Conservation (phyloP, 2,888 invertebrate species). For the Philaethria dido region DNA sequence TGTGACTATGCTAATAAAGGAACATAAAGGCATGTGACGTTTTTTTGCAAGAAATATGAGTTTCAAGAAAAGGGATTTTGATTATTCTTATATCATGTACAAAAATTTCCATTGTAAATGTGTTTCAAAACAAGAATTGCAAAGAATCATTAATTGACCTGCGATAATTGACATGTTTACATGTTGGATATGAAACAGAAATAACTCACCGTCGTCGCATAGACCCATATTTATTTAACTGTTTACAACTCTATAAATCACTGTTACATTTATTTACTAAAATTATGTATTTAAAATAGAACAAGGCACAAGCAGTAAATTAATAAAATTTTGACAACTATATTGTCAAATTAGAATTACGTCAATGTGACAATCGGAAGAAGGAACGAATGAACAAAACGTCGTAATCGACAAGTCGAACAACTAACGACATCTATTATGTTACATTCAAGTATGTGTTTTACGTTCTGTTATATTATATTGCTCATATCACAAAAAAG, state of each 20-base stretch:
- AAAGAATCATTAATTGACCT: slow-evolving; percentile 46
- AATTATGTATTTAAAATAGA: slow-evolving; percentile 21
- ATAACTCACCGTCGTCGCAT: slow-evolving; percentile 73
- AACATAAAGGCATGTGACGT: background rate
- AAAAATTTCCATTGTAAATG: slow-evolving; percentile 33
- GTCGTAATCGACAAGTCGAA: background rate
- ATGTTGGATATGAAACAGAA: slow-evolving; percentile 46
- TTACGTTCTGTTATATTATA: background rate
- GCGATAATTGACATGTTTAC: slow-evolving; percentile 73
- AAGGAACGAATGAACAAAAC: slow-evolving; percentile 14
- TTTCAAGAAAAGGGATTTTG: background rate
- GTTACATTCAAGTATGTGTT: background rate
- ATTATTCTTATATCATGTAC: slow-evolving; percentile 10
- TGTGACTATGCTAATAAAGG: background rate
- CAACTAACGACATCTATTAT: slow-evolving; percentile 21
- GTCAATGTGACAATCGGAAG: slow-evolving; percentile 31
- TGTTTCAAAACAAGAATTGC: slow-evolving; percentile 34
- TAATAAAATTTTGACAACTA: slow-evolving; percentile 22
- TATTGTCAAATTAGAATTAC: slow-evolving; percentile 7
- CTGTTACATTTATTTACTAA: slow-evolving; percentile 28
- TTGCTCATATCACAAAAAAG: background rate
- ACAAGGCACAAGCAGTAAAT: slow-evolving; percentile 17
- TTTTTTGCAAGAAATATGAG: background rate
- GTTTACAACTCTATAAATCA: slow-evolving; percentile 19
- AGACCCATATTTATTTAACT: slow-evolving; percentile 63